Evolutionary conservation across 2,888 invertebrate species (phyloP), one percentile per base, ranked within the genome.

Genomic region (Heliconius erato): DNA sequence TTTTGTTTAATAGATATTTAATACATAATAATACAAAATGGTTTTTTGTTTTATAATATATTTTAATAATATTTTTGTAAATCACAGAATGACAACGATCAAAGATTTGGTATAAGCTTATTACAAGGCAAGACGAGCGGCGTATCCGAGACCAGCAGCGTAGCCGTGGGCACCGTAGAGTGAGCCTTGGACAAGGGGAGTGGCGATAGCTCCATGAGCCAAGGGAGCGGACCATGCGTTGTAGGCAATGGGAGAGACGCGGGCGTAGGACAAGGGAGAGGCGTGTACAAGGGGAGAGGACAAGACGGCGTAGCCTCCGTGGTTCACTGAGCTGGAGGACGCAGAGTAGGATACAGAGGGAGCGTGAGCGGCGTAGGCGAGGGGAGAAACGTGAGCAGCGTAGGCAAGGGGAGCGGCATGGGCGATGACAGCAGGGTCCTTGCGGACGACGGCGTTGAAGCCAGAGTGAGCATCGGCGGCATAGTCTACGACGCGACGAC

Each of bases 391-490:
- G 12, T 83, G 74, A 0, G 86, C 85, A 32, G 83, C 85, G 59
- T 85, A 84, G 26, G 86, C 86, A 32, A 89, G 82, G 23, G 86
- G 85, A 76, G 86, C 85, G 69, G 85, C 83, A 74, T 87, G 81
- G 74, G 91, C 88, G 82, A 91, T 86, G 80, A 91, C 82, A 0
- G 89, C 91, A 3, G 92, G 91, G 90, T 95, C 96, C 87, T 94
- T 95, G 89, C 94, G 94, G 1, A 96, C 96, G 74, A 96, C 92
- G 72, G 96, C 96, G 91, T 96, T 96, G 92, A 96, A 96, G 28
- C 96, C 96, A 83, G 90, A 91, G 83, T 94, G 89, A 2, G 94
- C 92, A 76, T 96, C 96, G 32, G 96, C 95, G 67, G 94, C 94
- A 90, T 96, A 96, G 90, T 96, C 96, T 4, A 96, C 96, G 65